These are phyloP conservation scores for Holocentrus rufus DNA, from an alignment of 2,797 vertebrate genomes.

Conservation along the genomic window DNA sequence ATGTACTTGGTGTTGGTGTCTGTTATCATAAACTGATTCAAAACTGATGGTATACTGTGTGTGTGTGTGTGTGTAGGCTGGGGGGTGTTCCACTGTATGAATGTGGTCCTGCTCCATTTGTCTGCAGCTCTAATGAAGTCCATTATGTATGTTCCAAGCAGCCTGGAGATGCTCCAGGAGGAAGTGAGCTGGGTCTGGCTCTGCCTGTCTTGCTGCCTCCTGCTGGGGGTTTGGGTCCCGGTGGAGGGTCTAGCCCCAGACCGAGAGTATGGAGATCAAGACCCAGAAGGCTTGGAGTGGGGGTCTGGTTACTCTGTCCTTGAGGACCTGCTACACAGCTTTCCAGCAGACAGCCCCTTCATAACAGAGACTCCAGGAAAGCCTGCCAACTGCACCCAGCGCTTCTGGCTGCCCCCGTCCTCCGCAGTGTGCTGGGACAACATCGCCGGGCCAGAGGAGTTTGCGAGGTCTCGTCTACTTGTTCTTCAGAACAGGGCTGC, in stretches of 20 bases:
- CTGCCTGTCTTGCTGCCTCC: slow-evolving; percentile 66
- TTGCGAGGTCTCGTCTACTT: slow-evolving; percentile 80
- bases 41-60: too few species aligned
- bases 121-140: not conserved
- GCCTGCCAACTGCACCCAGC: slow-evolving; percentile 81
- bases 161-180: slow-evolving; percentile 69
- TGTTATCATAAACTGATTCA: too few species aligned
- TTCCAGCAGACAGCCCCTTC: slow-evolving; percentile 83
- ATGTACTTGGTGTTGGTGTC: too few species aligned
- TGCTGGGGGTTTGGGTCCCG: slow-evolving; percentile 53
- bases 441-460: slow-evolving; percentile 79
- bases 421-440: slow-evolving; percentile 79
- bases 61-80: too few species aligned
- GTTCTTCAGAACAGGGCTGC: slow-evolving; percentile 83
- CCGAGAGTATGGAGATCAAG: slow-evolving; percentile 46
- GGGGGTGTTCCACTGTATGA: too few species aligned
- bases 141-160: slow-evolving; percentile 36
- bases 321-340: slow-evolving; percentile 77
- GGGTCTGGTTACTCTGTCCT: slow-evolving; percentile 78
- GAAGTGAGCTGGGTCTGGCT: slow-evolving; percentile 50
- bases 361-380: slow-evolving; percentile 67
- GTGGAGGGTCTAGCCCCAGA: slow-evolving; percentile 32
- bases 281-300: slow-evolving; percentile 72
- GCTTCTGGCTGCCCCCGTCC: slow-evolving; percentile 81
- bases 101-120: not conserved